Evolutionary conservation across 2,888 invertebrate genomes (phyloP).

Genomic region (Parochlus steinenii): DNA sequence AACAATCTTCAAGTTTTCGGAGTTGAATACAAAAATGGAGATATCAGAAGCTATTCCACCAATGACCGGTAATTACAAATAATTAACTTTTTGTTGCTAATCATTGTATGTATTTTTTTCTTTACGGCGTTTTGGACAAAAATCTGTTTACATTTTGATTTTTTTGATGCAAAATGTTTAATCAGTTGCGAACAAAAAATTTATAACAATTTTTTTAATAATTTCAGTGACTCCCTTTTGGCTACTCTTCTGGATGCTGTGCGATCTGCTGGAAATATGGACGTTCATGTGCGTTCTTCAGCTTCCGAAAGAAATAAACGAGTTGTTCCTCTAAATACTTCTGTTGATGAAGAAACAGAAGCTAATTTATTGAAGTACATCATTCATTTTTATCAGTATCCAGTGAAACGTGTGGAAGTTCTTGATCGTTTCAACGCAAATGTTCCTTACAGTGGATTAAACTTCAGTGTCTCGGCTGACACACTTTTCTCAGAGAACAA

Average conservation of each 20-base stretch:
- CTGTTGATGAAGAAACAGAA: slow-evolving; percentile 94
- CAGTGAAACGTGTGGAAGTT: slow-evolving; percentile 51
- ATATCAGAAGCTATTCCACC: slow-evolving; percentile 72
- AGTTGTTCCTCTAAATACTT: slow-evolving; percentile 73
- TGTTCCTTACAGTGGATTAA: slow-evolving; percentile 90
- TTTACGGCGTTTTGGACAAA: slow-evolving; percentile 6
- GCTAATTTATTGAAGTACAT: slow-evolving; percentile 51
- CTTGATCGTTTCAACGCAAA: slow-evolving; percentile 93
- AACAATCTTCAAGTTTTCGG: slow-evolving; percentile 86
- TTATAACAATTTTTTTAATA: slow-evolving; percentile 1
- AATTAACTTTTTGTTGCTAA: slow-evolving; percentile 5
- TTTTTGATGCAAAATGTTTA: background rate
- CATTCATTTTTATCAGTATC: slow-evolving; percentile 37
- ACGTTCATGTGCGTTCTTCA: slow-evolving; percentile 83
- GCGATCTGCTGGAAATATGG: slow-evolving; percentile 89
- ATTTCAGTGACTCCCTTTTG: slow-evolving; percentile 74
- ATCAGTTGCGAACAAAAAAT: slow-evolving; percentile 9
- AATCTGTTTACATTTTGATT: background rate
- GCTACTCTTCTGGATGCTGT: slow-evolving; percentile 94
- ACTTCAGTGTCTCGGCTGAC: slow-evolving; percentile 92
- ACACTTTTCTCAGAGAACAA: slow-evolving; percentile 96
- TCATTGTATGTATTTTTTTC: slow-evolving; percentile 2
- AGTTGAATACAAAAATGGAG: slow-evolving; percentile 87
- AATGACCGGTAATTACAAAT: slow-evolving; percentile 56
- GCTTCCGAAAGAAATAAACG: slow-evolving; percentile 73